These are phyloP conservation scores for Athalia rosae DNA, from an alignment of 2,888 invertebrate species.

Conservation along the genomic window DNA sequence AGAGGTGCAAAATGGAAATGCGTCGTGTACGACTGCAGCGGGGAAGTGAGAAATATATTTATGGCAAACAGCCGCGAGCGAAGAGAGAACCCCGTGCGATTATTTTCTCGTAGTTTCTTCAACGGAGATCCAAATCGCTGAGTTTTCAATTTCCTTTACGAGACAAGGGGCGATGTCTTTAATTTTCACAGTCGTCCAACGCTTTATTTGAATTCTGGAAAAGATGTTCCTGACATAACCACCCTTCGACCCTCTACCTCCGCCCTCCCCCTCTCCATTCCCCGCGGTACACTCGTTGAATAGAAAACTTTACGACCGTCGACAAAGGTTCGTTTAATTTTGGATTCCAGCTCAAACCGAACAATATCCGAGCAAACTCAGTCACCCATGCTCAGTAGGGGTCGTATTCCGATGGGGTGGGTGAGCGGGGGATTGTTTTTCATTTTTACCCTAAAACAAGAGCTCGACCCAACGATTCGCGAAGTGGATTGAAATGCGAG, in stretches of 20 bases:
- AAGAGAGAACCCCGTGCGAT: background rate
- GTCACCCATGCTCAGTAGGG: background rate
- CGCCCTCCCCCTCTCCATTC: background rate
- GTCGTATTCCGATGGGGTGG: background rate
- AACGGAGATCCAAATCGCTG: slow-evolving; percentile 13
- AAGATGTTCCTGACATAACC: slow-evolving; percentile 29
- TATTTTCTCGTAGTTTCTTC: background rate
- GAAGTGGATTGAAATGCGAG: background rate
- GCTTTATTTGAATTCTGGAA: slow-evolving; percentile 28
- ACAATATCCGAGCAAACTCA: slow-evolving; percentile 4
- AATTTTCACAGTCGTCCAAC: slow-evolving; percentile 11
- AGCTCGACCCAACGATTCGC: background rate
- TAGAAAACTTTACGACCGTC: slow-evolving; percentile 15
- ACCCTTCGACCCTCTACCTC: background rate
- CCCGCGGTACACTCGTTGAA: background rate
- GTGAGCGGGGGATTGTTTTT: background rate
- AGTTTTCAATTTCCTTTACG: slow-evolving; percentile 33
- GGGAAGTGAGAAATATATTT: background rate
- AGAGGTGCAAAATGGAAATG: slow-evolving; percentile 8
- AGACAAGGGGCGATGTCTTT: slow-evolving; percentile 9
- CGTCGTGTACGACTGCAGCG: background rate
- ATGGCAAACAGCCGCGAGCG: slow-evolving; percentile 6
- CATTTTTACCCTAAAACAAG: background rate
- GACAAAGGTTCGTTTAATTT: slow-evolving; percentile 24
- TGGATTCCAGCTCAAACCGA: slow-evolving; percentile 6